These are phyloP conservation scores for Oryzias curvinotus DNA, from an alignment of 2,113 vertebrate species.

Conservation along the genomic window DNA sequence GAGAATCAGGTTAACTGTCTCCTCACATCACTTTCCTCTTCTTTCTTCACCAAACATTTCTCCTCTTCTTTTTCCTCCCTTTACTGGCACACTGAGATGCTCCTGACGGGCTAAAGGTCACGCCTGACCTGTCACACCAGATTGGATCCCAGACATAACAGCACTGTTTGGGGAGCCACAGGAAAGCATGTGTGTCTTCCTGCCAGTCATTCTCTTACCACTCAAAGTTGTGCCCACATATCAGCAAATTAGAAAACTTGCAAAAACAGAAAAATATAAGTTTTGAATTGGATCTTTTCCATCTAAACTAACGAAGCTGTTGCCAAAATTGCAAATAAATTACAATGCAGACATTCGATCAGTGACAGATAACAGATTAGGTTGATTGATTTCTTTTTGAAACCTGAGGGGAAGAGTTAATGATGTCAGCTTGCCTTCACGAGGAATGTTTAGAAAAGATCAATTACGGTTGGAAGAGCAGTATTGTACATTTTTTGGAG, in stretches of 20 bases:
- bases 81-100: constrained; percentile 69
- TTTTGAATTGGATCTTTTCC: constrained; percentile 21
- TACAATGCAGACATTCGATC: constrained; percentile 10
- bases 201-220: constrained; percentile 31
- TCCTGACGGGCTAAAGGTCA: constrained; percentile 68
- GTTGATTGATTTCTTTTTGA: constrained; percentile 42
- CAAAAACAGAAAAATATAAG: constrained; percentile 4
- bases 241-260: constrained; percentile 21
- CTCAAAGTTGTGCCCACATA: constrained; percentile 26
- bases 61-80: constrained; percentile 33
- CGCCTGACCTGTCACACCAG: constrained; percentile 63
- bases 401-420: constrained; percentile 39
- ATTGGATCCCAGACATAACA: constrained; percentile 60
- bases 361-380: constrained; percentile 24
- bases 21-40: constrained; percentile 20
- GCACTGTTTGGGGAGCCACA: constrained; percentile 42
- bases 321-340: constrained; percentile 14
- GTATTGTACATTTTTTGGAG: constrained; percentile 44
- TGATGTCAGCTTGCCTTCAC: constrained; percentile 47
- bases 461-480: constrained; percentile 50
- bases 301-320: constrained; percentile 31
- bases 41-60: constrained; percentile 30
- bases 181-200: constrained; percentile 25
- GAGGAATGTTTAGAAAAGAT: constrained; percentile 50
- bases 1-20: constrained; percentile 40